These are phyloP conservation scores for Drosophila cardini DNA, from an alignment of 1,140 invertebrate genomes.

Conservation along the genomic window DNA sequence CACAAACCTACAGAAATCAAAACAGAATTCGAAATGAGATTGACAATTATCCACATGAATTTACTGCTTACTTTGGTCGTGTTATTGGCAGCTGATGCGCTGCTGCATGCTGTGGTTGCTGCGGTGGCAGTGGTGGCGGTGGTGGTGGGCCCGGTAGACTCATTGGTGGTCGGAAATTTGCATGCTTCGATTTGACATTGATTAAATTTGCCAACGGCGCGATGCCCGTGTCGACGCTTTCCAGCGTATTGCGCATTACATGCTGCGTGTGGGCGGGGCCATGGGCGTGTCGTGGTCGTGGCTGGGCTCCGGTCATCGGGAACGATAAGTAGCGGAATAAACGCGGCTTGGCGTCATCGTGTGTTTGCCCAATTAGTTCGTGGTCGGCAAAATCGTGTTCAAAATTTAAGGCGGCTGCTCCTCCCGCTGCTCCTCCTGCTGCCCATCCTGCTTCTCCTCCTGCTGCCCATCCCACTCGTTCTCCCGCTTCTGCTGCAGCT, in stretches of 20 bases:
- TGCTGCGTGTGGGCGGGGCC: slow-evolving; percentile 1
- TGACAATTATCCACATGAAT: neutral
- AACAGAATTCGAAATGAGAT: neutral
- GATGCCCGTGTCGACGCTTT: slow-evolving; percentile 63
- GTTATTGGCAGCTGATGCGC: slow-evolving; percentile 10
- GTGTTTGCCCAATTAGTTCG: slow-evolving; percentile 8
- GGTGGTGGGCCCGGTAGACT: neutral
- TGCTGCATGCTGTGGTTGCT: neutral
- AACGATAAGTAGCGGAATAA: slow-evolving; percentile 58
- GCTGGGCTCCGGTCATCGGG: slow-evolving; percentile 5
- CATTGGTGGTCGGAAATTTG: neutral
- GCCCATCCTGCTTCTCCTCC: neutral
- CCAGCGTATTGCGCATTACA: slow-evolving; percentile 65
- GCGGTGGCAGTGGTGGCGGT: too few species aligned
- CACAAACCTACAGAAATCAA: slow-evolving; percentile 35
- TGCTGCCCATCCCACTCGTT: neutral
- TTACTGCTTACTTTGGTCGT: slow-evolving; percentile 33
- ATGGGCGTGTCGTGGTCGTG: slow-evolving; percentile 1
- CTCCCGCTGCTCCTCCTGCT: neutral
- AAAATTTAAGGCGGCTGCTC: neutral
- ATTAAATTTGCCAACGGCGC: slow-evolving; percentile 46
- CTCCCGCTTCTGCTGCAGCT: neutral
- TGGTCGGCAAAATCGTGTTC: slow-evolving; percentile 8
- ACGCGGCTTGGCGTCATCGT: slow-evolving; percentile 18
- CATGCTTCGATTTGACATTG: slow-evolving; percentile 31